phyloP scores from a whole-genome alignment of 2,888 invertebrate genomes.

The Dioctria linearis region DNA sequence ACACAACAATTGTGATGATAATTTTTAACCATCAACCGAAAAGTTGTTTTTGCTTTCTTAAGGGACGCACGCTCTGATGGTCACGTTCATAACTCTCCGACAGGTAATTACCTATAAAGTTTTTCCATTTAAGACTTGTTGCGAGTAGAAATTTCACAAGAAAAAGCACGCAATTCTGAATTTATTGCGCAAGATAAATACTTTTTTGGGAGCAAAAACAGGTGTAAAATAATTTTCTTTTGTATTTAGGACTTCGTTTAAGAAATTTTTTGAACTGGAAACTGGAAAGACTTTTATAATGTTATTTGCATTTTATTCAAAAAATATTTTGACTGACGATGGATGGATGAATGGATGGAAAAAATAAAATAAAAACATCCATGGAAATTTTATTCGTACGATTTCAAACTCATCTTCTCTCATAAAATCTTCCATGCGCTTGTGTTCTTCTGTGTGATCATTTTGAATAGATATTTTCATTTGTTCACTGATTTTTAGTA shows the following conservation, averaged over 20 bases:
- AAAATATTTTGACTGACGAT: too few relatives aligned
- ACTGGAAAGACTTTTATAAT: conserved; percentile 3
- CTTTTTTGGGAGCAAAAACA: conserved; percentile 45
- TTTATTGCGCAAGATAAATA: conserved; percentile 42
- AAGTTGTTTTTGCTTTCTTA: conserved; percentile 46
- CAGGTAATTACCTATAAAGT: conserved; percentile 36
- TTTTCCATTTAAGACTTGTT: conserved; percentile 30
- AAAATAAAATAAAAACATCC: neutral
- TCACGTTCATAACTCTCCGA: conserved; percentile 44
- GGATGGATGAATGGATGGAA: conserved; percentile 6
- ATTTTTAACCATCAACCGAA: conserved; percentile 27
- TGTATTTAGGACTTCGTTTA: conserved; percentile 3
- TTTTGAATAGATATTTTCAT: too few relatives aligned
- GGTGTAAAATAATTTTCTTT: conserved; percentile 33
- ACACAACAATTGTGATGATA: conserved; percentile 33
- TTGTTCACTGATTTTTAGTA: too few relatives aligned
- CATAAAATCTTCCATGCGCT: too few relatives aligned
- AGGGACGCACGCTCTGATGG: conserved; percentile 48
- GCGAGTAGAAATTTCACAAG: conserved; percentile 36
- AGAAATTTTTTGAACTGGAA: conserved; percentile 10
- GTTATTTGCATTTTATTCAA: conserved; percentile 12
- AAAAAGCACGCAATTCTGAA: conserved; percentile 40
- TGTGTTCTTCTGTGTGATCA: too few relatives aligned
- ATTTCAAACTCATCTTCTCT: neutral
- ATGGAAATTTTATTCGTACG: neutral